Conservation (phyloP, 2,888 invertebrate species). For the Spatulosminthurus flaviceps region DNA sequence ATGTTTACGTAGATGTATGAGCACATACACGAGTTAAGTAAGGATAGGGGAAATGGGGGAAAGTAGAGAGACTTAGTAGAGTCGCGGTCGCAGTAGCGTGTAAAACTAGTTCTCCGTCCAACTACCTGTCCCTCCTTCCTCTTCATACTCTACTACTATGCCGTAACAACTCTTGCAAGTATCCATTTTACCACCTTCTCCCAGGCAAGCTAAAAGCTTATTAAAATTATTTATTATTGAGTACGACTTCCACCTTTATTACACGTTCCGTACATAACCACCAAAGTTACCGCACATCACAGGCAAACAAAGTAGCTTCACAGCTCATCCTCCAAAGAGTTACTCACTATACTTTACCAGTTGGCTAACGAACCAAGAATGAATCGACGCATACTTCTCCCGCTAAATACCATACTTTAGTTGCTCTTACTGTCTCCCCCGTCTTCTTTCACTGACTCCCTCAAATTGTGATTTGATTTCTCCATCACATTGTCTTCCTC, state of each 20-base stretch:
- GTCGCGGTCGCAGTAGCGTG: too few species aligned
- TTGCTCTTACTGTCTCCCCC: neutral
- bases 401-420: neutral
- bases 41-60: too few species aligned
- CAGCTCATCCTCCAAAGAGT: too few species aligned
- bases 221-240: conserved; percentile 33
- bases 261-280: neutral
- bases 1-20: too few species aligned
- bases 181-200: neutral
- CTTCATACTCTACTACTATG: too few species aligned
- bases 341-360: too few species aligned
- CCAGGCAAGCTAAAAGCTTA: conserved; percentile 21
- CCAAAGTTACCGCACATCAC: neutral
- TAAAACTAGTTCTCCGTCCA: too few species aligned
- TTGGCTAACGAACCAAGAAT: too few species aligned
- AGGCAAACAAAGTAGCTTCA: too few species aligned
- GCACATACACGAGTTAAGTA: too few species aligned
- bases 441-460: neutral
- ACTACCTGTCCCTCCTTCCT: neutral
- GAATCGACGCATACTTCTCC: too few species aligned
- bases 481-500: neutral
- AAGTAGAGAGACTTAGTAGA: too few species aligned
- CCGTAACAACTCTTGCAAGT: neutral
- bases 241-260: neutral
- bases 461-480: neutral